Percentiles rank a stretch among this genome's conserved stretches.
phyloP scores from a whole-genome alignment of 2,797 vertebrate species.

The Phrynocephalus guinanensis region DNA sequence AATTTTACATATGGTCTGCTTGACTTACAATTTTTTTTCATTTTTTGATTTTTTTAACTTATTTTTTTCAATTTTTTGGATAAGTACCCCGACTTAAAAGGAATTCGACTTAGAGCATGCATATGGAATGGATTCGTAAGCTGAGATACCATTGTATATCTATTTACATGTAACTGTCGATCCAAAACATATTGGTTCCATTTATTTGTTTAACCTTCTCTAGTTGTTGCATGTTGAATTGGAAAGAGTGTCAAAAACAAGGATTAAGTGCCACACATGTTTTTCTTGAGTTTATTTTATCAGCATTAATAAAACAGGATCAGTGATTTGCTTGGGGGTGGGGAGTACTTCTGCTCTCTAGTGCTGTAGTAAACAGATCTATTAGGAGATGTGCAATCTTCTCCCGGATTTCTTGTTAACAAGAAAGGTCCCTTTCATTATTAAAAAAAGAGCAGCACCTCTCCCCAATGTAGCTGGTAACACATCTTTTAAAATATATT shows the following conservation, averaged over 20 bases:
- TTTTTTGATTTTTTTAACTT: too few species aligned
- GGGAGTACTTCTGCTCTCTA: constrained; percentile 12
- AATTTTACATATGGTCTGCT: too few species aligned
- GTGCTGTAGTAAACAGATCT: constrained; percentile 57
- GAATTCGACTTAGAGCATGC: too few species aligned
- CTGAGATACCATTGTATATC: too few species aligned
- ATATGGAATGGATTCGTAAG: too few species aligned
- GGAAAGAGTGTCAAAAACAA: constrained; percentile 36
- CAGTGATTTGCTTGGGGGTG: constrained; percentile 45
- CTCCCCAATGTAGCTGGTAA: constrained; percentile 31
- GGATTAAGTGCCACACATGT: constrained; percentile 33
- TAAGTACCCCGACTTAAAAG: too few species aligned
- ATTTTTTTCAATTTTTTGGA: too few species aligned
- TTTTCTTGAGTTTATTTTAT: constrained; percentile 39
- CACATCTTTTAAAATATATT: constrained; percentile 11
- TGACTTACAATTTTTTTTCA: too few species aligned
- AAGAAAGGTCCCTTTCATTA: constrained; percentile 40
- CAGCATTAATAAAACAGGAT: constrained; percentile 12
- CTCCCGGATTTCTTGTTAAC: constrained; percentile 38
- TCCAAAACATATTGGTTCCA: too few species aligned
- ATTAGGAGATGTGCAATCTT: constrained; percentile 55
- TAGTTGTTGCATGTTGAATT: constrained; percentile 17
- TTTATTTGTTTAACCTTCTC: not conserved
- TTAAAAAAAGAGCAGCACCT: constrained; percentile 32
- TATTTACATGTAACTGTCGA: not conserved